A percentile compares a stretch with the other conserved stretches of the same genome.
Conservation (phyloP, 2,797 vertebrate species). For the Tamandua tetradactyla region DNA sequence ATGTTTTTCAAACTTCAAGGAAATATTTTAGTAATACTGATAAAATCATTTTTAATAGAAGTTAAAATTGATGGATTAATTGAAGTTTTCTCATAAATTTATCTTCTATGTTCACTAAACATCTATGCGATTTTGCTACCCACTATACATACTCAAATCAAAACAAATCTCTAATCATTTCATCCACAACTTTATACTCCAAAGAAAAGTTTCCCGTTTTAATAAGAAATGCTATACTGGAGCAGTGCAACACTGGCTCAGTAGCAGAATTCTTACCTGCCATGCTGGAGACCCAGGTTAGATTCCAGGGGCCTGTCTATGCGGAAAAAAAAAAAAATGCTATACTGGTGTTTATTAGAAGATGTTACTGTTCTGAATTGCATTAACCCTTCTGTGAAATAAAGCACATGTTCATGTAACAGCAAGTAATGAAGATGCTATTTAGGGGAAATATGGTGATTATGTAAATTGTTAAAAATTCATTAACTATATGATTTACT, state of each 20-base stretch:
- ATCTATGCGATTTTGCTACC: conserved; percentile 14
- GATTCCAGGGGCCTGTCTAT: too few relatives aligned
- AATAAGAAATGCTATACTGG: not conserved
- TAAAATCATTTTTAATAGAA: not conserved
- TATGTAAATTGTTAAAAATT: conserved; percentile 49
- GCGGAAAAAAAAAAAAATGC: not conserved
- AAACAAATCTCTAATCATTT: conserved; percentile 34
- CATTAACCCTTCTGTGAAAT: conserved; percentile 26
- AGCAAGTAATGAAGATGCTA: conserved; percentile 44
- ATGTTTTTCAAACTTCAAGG: conserved; percentile 31
- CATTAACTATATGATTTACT: conserved; percentile 22
- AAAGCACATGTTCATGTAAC: not conserved
- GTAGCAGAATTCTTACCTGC: too few relatives aligned
- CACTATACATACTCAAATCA: conserved; percentile 21
- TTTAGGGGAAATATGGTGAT: not conserved
- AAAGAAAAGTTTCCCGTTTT: conserved; percentile 19
- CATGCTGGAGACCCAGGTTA: too few relatives aligned
- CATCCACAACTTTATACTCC: conserved; percentile 18
- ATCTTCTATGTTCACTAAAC: not conserved
- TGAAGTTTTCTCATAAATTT: conserved; percentile 17
- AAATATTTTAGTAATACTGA: conserved; percentile 52
- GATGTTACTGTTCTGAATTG: conserved; percentile 22
- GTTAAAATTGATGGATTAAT: not conserved
- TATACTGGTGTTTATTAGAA: conserved; percentile 7
- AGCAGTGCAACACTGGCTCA: too few relatives aligned